A percentile compares a stretch with the other conserved stretches of the same genome.
phyloP scores from a whole-genome alignment of 2,888 invertebrate genomes.

The Nephrotoma guestfalica region DNA sequence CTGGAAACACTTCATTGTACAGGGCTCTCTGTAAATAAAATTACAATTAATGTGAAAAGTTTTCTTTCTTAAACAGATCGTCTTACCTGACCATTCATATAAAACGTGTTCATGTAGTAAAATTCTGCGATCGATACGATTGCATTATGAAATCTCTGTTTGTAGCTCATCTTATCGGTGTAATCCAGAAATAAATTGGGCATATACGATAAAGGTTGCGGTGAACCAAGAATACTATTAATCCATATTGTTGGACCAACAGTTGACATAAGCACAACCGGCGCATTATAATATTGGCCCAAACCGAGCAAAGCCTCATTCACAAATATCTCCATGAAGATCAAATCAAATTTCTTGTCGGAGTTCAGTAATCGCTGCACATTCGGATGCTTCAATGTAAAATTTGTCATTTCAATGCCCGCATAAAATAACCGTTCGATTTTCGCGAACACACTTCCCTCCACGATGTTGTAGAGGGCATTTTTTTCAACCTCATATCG shows the following conservation, averaged over 20 bases:
- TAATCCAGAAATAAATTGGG: conserved; percentile 2
- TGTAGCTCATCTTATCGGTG: conserved; percentile 1
- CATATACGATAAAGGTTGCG: conserved; percentile 1
- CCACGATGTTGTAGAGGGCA: background rate
- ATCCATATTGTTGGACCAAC: background rate
- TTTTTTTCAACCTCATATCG: conserved; percentile 6
- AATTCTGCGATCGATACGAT: background rate
- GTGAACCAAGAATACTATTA: background rate
- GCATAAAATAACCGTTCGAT: conserved; percentile 10
- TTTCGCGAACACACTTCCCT: background rate
- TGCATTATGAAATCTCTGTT: conserved; percentile 2
- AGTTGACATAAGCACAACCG: conserved; percentile 21
- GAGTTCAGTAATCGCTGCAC: conserved; percentile 20
- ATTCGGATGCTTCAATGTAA: conserved; percentile 16
- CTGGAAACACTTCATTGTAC: conserved; percentile 21
- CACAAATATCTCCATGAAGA: conserved; percentile 28
- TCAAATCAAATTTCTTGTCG: conserved; percentile 27
- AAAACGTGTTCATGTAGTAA: background rate
- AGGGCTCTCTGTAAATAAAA: conserved; percentile 11
- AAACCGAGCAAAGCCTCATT: conserved; percentile 24
- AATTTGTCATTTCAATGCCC: conserved; percentile 19
- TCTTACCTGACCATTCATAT: background rate
- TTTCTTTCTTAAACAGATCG: background rate
- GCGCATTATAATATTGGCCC: conserved; percentile 24
- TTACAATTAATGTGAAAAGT: background rate